Evolutionary conservation across 2,888 invertebrate species (phyloP), one percentile per base, ranked within the genome.

Genomic region (Polyommatus iphigenia): DNA sequence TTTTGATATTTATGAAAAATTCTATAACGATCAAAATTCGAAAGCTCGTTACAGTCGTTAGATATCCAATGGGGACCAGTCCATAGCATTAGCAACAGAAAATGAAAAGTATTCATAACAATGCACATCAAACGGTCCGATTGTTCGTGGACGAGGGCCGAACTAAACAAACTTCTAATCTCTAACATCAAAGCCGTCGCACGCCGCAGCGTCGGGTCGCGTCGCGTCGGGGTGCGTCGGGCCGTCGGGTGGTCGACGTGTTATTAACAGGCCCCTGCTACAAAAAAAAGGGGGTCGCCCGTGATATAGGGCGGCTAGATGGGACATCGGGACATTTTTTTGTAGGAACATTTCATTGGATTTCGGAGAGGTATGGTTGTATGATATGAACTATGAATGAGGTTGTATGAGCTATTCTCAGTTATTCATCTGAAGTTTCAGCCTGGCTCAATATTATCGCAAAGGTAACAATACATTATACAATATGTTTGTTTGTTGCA

Each of bases 191-290:
- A 92, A 91, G 91, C 91, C 82, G 87, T 85, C 89, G 86, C 93
- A 92, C 92, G 86, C 86, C 88, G 87, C 90, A 89, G 91, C 67
- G 67, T 32, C 32, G 67, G 29, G 67, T 67, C 67, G 67, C 29
- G 29, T 67, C 67, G 29, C 29, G 29, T 67, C 67, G 29, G n/a
- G 20, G 59, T 20, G 54, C 59, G 59, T 20, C 59, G 8, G 20
- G 13, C 13, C 62, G 67, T 67, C 67, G 67, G 67, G 67, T 67
- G 90, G 89, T 91, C 88, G 91, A 90, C 91, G 91, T 91, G 92
- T 91, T 93, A 93, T 92, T 93, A 93, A 93, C 92, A 90, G 89
- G 90, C 88, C 87, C 87, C 88, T 86, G 84, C 82, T 79, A 81
- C 83, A 85, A 88, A 89, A 88, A 89, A 88, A 89, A 84, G 86